These are phyloP conservation scores for Lathronympha strigana DNA, from an alignment of 2,888 invertebrate genomes.

Conservation along the genomic window DNA sequence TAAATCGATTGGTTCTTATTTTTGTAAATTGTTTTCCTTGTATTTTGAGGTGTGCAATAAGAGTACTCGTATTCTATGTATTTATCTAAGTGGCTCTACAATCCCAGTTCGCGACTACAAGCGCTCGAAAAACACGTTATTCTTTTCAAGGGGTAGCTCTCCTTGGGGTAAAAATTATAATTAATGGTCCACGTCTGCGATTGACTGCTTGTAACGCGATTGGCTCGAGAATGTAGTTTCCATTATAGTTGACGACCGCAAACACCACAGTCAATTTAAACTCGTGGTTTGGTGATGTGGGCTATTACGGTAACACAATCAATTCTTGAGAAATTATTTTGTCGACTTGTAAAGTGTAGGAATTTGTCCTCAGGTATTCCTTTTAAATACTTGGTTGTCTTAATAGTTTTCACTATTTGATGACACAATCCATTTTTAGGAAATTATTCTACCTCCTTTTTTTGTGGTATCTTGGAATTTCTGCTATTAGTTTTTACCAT, in stretches of 20 bases:
- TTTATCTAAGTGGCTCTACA: too few species aligned
- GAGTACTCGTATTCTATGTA: too few species aligned
- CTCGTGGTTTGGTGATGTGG: constrained; percentile 35
- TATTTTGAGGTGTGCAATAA: too few species aligned
- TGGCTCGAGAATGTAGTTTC: constrained; percentile 17
- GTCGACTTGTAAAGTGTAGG: background rate
- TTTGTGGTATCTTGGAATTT: too few species aligned
- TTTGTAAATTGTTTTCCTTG: too few species aligned
- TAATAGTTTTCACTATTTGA: background rate
- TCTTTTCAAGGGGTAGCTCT: too few species aligned
- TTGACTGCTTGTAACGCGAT: background rate
- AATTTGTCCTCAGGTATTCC: background rate
- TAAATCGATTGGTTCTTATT: too few species aligned
- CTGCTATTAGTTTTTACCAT: too few species aligned
- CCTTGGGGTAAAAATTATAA: too few species aligned
- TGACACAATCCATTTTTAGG: background rate
- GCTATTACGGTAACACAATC: constrained; percentile 25
- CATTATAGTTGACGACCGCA: constrained; percentile 30
- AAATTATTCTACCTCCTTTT: too few species aligned
- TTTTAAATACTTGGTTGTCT: background rate
- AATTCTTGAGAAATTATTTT: constrained; percentile 29
- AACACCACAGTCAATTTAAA: constrained; percentile 34
- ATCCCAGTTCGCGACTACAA: too few species aligned
- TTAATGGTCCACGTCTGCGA: background rate
- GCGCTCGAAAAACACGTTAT: too few species aligned